Base-by-base conservation (phyloP, 1,140 invertebrate species). In the Eueides isabella region DNA sequence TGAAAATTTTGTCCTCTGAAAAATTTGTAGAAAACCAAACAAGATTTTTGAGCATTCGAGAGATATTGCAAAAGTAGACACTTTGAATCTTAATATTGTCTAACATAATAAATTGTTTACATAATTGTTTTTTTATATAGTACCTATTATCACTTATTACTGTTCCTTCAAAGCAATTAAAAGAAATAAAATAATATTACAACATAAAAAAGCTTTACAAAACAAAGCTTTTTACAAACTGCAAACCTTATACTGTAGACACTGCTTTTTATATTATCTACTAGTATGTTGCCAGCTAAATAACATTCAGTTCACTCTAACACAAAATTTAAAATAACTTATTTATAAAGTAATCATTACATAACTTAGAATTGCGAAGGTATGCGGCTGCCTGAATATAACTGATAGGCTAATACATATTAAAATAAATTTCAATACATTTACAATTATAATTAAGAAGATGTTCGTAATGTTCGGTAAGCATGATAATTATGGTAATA, bases 281-380 rank as follows among this genome's bases (percentile, higher is more conserved):
- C n/a, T n/a, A n/a, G n/a, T n/a, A n/a, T n/a, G n/a, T n/a, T n/a
- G n/a, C n/a, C n/a, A n/a, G 48, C 9, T 14, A 55, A 12, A 7
- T 14, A 23, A 55, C 0, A 26, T 55, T 55, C 0, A 23, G 19
- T 55, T 11, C 48, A 19, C 6, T 26, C 7, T 38, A 55, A 19
- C 44, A 67, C 35, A 67, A 7, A 67, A 75, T 72, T 70, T 71
- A 61, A 70, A 72, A 75, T 75, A 73, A 44, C 35, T 67, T 55
- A 31, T 55, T 74, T 61, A 65, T 48, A 35, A 38, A 71, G 41
- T 67, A 41, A 67, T 72, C 64, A 71, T 74, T 71, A 41, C 61
- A 68, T 72, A 62, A 75, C 67, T 76, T 65, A 41, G 29, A 63
- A 63, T 63, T 14, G 26, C 41, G 63, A 61, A 71, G 68, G 33